Conservation (phyloP, 2,888 invertebrate genomes). For the Hydrotaea cyrtoneurina region DNA sequence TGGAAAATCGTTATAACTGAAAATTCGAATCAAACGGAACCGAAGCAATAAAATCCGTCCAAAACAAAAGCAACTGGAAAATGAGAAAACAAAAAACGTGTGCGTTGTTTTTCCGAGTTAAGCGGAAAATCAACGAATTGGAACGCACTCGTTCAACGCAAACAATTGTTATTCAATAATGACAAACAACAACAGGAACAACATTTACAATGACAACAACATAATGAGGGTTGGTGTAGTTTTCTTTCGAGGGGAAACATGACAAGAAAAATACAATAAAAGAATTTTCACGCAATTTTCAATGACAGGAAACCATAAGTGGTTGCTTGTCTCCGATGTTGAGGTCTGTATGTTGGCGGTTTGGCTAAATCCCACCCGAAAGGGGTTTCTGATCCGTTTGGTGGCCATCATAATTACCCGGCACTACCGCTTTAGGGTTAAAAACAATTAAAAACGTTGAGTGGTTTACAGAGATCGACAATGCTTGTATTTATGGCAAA, state of each 20-base stretch:
- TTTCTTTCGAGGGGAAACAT: conserved; percentile 33
- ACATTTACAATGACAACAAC: not conserved
- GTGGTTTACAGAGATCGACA: not conserved
- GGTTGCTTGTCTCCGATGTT: conserved; percentile 36
- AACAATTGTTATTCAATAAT: conserved; percentile 57
- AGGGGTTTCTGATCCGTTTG: not conserved
- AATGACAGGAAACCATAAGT: conserved; percentile 61
- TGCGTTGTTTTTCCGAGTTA: conserved; percentile 42
- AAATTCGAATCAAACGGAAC: not conserved
- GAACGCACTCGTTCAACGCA: conserved; percentile 40
- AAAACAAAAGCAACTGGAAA: conserved; percentile 12
- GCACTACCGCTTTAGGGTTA: not conserved
- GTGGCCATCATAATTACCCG: not conserved
- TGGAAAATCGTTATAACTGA: conserved; percentile 31
- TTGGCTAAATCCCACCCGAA: not conserved
- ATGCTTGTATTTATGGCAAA: not conserved
- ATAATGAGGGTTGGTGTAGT: conserved; percentile 20
- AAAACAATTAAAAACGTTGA: conserved; percentile 26
- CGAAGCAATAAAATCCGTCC: not conserved
- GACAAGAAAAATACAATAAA: conserved; percentile 9
- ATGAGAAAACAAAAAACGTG: conserved; percentile 28
- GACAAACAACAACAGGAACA: conserved; percentile 19
- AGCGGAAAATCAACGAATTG: conserved; percentile 62
- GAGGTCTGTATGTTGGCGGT: not conserved
- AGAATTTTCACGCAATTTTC: conserved; percentile 57